These are phyloP conservation scores for Meta bourneti DNA, from an alignment of 2,888 invertebrate species.

Conservation along the genomic window DNA sequence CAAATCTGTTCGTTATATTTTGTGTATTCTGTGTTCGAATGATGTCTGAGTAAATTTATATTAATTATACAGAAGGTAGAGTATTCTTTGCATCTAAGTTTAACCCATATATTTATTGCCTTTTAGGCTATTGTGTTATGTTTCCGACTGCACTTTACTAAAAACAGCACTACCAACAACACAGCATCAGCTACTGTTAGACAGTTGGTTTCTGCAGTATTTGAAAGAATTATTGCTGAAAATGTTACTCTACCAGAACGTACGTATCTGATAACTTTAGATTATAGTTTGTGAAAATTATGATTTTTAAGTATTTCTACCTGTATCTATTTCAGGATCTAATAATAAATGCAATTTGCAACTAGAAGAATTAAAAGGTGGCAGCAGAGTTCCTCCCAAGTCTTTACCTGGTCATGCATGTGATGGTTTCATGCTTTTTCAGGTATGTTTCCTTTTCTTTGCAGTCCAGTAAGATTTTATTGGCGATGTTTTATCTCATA, in stretches of 20 bases:
- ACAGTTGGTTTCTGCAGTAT: conserved; percentile 94
- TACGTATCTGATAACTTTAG: not conserved
- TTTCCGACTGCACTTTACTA: conserved; percentile 96
- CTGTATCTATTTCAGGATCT: conserved; percentile 26
- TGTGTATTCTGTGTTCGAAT: no score
- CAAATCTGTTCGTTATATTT: no score
- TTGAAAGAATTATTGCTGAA: conserved; percentile 86
- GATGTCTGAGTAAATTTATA: no score
- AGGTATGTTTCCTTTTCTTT: conserved; percentile 83
- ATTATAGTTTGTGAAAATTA: conserved; percentile 12
- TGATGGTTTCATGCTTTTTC: conserved; percentile 96
- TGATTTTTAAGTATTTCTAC: not conserved
- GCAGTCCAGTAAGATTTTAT: not conserved
- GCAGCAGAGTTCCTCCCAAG: conserved; percentile 89
- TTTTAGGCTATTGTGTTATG: conserved; percentile 94
- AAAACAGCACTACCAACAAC: conserved; percentile 96
- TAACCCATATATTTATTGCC: no score
- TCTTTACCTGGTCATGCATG: conserved; percentile 93
- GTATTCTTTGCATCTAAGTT: no score
- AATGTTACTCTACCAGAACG: conserved; percentile 68
- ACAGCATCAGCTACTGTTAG: conserved; percentile 98
- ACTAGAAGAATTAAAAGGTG: conserved; percentile 89
- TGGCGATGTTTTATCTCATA: not conserved
- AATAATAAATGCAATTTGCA: conserved; percentile 81
- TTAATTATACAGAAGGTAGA: no score